Base-by-base conservation (phyloP, 1,140 invertebrate species). In the Atta colombica region DNA sequence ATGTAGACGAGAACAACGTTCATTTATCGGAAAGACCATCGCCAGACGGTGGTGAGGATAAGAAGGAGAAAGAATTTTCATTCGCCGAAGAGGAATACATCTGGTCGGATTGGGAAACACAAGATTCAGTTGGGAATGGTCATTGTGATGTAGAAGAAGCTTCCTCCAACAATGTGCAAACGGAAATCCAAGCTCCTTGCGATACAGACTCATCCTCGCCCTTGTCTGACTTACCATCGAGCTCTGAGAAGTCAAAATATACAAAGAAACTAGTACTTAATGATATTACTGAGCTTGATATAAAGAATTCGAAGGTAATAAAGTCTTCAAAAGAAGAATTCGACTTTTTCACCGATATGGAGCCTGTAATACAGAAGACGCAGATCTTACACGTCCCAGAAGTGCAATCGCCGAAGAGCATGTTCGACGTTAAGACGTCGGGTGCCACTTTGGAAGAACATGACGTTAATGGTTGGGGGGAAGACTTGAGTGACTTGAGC, bases 301-400 rank as follows among this genome's bases (percentile, higher is more conserved):
- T 98, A 65, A 97, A 98, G 93, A 96, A 97, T 92, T 96, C 97
- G 75, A 96, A 96, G 86, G 91, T 94, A 18, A 94, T 94, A 45
- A 88, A 91, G 66, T 89, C 90, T 10, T 95, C 95, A 51, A 94
- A 95, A 72, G 89, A 92, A 4, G 94, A 96, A 25, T 94, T 95
- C 90, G 97, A 98, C 92, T 98, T 98, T 89, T 98, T 98, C 91
- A 97, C 97, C 74, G 98, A 98, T 92, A 98, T 98, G 98, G 97
- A 97, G 89, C 98, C 98, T 7, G 96, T 98, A 6, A 98, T 98
- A 89, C 96, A 97, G 68, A 96, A 96, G 88, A 96, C 96, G 12
- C 96, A 96, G 60, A 92, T 96, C 35, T 84, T 95, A 0, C 95
- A 94, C 63, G 88, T 96, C n/a, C 84, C 81, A 49, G 91, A 94